Base-by-base conservation (phyloP, 1,140 invertebrate genomes). In the Pollicipes pollicipes region DNA sequence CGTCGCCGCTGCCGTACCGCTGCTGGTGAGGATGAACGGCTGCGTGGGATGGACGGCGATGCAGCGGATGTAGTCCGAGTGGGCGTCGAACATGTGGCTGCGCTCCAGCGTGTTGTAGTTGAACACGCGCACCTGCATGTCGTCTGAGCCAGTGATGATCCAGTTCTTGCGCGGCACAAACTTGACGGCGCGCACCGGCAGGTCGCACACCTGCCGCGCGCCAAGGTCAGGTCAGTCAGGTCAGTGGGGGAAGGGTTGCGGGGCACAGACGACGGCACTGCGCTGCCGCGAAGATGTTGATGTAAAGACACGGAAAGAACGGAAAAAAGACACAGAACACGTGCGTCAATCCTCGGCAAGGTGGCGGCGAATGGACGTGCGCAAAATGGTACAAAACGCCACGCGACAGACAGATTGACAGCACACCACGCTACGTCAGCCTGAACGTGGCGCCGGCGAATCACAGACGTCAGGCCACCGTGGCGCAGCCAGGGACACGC, bases 91-190 rank as follows among this genome's bases (percentile, higher is more conserved):
- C 16, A 91, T 86, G 78, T 98, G 93, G 0, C 97, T 89, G 75
- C 94, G 82, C 78, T 99, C 97, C 72, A 98, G 79, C 0, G 97
- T 99, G 79, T 99, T 99, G 81, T 99, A 99, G 81, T 99, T 99
- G 80, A 95, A 99, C 13, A 98, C 88, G 71, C 96, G 84, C 29
- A 99, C 88, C 79, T 91, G 89, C 88, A 93, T 92, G 78, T 95
- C 94, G 87, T 95, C 95, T 0, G 96, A 98, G 37, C 97, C 97
- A 21, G 93, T 95, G 35, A 99, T 87, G 30, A 99, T 88, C 97
- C 97, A 99, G 80, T 98, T 98, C 78, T 99, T 99, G 30, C 97
- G 84, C 0, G 94, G 88, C 21, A 99, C 90, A 83, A 99, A 99
- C 76, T 93, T 93, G 0, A 93, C 94, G 6, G 93, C 88, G 76